Conservation (phyloP, 2,888 invertebrate species). For the Sialis lutaria region DNA sequence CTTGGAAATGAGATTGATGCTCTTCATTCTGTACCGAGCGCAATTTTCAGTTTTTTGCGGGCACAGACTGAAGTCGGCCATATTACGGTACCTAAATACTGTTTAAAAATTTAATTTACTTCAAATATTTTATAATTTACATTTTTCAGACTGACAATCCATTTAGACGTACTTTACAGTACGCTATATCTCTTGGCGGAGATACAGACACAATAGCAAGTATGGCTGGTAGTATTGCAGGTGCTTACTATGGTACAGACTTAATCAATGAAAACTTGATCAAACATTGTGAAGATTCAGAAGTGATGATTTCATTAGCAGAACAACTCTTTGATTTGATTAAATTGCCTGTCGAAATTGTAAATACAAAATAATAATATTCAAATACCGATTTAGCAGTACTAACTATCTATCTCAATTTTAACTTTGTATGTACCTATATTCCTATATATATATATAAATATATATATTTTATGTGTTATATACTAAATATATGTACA, state of each 20-base stretch:
- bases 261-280: constrained; percentile 30
- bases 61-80: constrained; percentile 30
- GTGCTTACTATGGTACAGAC: constrained; percentile 45
- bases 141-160: constrained; percentile 31
- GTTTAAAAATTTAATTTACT: not conserved
- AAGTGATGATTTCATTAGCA: constrained; percentile 32
- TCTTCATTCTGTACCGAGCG: constrained; percentile 52
- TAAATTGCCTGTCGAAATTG: too few relatives aligned
- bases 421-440: too few relatives aligned
- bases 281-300: constrained; percentile 38
- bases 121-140: constrained; percentile 6
- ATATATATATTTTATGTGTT: too few relatives aligned
- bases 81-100: constrained; percentile 23
- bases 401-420: too few relatives aligned
- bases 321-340: constrained; percentile 16
- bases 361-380: too few relatives aligned
- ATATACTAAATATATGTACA: too few relatives aligned
- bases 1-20: constrained; percentile 45
- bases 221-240: constrained; percentile 54
- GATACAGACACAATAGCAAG: constrained; percentile 63
- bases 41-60: constrained; percentile 48
- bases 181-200: constrained; percentile 53
- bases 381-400: too few relatives aligned
- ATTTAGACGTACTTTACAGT: constrained; percentile 45
- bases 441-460: too few relatives aligned